Evolutionary conservation across 2,113 vertebrate genomes (phyloP), one percentile per base, ranked within the genome.

Genomic region (Pteropus alecto): DNA sequence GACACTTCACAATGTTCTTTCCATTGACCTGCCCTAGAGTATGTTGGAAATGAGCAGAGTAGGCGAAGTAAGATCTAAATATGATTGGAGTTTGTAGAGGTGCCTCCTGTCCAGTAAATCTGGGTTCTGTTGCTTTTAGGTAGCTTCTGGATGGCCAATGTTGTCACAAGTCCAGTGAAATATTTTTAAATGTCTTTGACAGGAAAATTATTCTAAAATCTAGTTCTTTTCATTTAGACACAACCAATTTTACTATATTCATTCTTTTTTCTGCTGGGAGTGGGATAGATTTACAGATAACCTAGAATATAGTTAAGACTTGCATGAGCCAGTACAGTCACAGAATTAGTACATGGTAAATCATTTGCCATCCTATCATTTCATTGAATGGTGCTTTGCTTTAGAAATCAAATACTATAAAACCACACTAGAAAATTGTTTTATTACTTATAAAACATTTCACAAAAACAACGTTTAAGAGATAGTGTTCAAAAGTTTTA

Each of bases 391-490:
- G 46, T 84, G 73, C 28, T 87, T 77, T 58, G 8, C 67, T 93
- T 56, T 51, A 30, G 63, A 95, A 93, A 92, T 84, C 56, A 67
- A 76, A 43, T 46, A 65, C 82, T 92, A 84, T 67, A 58, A 85
- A 91, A 58, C 26, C 35, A 74, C 58, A 54, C 56, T 93, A 88
- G 76, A 82, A 90, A 88, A 95, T 54, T 74, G 24, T 88, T 95
- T 84, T 87, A 46, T 71, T 96, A 51, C 61, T 61, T 93, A 43
- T 58, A 89, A 94, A 85, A 60, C 35, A 79, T 85, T 86, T 89
- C 93, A 81, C 51, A 82, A 81, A 94, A 91, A 83, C 78, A n/a
- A 68, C 48, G 24, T 90, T 90, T 35, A 94, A 74, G 71, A 48
- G 26, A 61, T 1, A 51, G 10, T 84, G 14, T 87, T 83, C 93